These are phyloP conservation scores for Drosophila cyrtoloma DNA, from an alignment of 2,888 invertebrate genomes.

Conservation along the genomic window DNA sequence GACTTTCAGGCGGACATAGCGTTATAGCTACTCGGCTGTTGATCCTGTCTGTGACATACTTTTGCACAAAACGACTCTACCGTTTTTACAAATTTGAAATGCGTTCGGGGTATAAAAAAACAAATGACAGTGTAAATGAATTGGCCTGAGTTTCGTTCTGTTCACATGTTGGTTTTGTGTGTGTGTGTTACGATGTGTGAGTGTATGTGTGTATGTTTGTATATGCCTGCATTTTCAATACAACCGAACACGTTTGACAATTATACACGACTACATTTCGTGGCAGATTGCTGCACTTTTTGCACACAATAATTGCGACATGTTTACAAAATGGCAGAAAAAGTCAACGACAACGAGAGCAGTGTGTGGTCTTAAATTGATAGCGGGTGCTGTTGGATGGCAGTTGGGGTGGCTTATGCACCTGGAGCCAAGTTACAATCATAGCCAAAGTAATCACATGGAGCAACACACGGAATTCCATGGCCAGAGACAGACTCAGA, in stretches of 20 bases:
- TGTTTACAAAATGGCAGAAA: conserved; percentile 37
- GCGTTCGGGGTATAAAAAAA: conserved; percentile 7
- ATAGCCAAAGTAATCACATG: conserved; percentile 52
- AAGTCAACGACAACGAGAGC: conserved; percentile 44
- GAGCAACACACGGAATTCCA: conserved; percentile 25
- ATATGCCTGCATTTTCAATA: conserved; percentile 55
- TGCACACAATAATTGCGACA: conserved; percentile 34
- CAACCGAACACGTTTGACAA: conserved; percentile 78
- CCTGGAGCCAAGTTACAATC: conserved; percentile 17
- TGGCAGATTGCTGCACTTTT: conserved; percentile 72
- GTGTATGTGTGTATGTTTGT: conserved; percentile 20
- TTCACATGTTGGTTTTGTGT: conserved; percentile 6
- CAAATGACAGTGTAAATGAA: conserved; percentile 62
- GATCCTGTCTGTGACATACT: background rate
- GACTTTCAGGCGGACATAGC: background rate
- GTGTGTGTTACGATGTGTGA: conserved; percentile 4
- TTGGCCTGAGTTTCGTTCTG: conserved; percentile 37
- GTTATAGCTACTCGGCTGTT: background rate
- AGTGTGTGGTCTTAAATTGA: conserved; percentile 67
- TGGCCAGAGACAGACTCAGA: background rate
- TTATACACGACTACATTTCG: conserved; percentile 78
- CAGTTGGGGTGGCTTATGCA: conserved; percentile 4
- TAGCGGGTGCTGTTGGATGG: conserved; percentile 27
- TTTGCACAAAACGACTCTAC: background rate
- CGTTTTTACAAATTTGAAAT: background rate